Evolutionary conservation across 2,113 vertebrate genomes (phyloP), one percentile per base, ranked within the genome.

Genomic region (Vanacampus margaritifer): DNA sequence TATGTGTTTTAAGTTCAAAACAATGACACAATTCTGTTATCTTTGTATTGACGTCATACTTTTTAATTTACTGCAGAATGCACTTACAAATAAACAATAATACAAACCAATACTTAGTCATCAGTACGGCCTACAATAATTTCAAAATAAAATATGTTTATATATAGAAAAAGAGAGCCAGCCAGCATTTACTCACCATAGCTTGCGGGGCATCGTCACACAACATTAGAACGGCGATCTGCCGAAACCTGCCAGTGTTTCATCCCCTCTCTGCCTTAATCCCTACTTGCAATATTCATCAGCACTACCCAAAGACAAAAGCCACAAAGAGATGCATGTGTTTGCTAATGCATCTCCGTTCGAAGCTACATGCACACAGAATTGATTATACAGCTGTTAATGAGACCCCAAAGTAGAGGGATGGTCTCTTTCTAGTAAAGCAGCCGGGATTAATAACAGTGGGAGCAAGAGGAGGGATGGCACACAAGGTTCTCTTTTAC

Each of bases 151-250:
- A 46, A 19, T 8, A 41, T 9, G 3, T 10, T 2, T 11, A n/a
- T 32, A 32, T 6, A 6, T 32, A 32, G 5, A 32, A 57, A 57
- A 19, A 32, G 16, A 32, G 7, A 32, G 28, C 19, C 13, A 26
- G 21, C 64, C 8, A 41, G 50, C 16, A 23, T n/a, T 51, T 64
- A 85, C 88, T 88, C 73, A 89, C 88, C 88, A 89, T 66, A 86
- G 80, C 81, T 81, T 89, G 66, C 88, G 88, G 3, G 86, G 88
- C 88, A 89, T 89, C 54, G 64, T 87, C 43, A 43, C 51, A 39
- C 50, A 53, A 46, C 68, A 65, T 57, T 57, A 62, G 59, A 51
- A 79, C 66, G 48, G 63, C 35, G 71, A 65, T 79, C 75, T 59
- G 70, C 41, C 65, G 59, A 77, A 72, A 50, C 45, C 36, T 67